phyloP scores from a whole-genome alignment of 2,113 vertebrate genomes.

The Kobus ellipsiprymnus region DNA sequence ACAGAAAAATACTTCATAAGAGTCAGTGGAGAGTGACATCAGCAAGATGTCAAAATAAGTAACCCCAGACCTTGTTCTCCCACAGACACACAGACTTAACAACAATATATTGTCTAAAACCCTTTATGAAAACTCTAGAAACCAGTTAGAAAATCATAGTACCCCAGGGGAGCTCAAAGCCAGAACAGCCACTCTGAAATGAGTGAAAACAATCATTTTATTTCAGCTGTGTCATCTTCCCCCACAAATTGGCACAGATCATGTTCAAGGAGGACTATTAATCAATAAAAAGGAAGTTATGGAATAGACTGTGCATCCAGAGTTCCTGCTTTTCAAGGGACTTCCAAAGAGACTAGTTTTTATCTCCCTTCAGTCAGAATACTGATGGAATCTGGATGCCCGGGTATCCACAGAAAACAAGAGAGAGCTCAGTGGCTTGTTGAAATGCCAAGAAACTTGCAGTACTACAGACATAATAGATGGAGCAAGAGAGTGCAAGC shows the following conservation, averaged over 20 bases:
- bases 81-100: neutral
- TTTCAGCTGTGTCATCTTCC: neutral
- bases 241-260: neutral
- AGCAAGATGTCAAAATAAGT: neutral
- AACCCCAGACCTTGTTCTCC: neutral
- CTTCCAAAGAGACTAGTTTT: neutral
- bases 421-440: neutral
- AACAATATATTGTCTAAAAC: neutral
- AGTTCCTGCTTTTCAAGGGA: neutral
- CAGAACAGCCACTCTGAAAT: neutral
- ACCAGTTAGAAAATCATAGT: neutral
- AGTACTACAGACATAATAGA: neutral
- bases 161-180: neutral
- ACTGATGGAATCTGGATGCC: neutral
- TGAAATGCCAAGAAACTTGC: neutral
- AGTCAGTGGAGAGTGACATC: neutral
- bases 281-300: neutral
- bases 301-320: neutral
- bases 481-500: neutral
- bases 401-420: neutral
- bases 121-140: neutral
- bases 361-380: neutral
- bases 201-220: neutral
- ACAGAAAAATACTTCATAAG: neutral
- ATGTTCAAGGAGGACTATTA: neutral